Conservation (phyloP, 2,888 invertebrate species). For the Hirtodrosophila histrioides region DNA sequence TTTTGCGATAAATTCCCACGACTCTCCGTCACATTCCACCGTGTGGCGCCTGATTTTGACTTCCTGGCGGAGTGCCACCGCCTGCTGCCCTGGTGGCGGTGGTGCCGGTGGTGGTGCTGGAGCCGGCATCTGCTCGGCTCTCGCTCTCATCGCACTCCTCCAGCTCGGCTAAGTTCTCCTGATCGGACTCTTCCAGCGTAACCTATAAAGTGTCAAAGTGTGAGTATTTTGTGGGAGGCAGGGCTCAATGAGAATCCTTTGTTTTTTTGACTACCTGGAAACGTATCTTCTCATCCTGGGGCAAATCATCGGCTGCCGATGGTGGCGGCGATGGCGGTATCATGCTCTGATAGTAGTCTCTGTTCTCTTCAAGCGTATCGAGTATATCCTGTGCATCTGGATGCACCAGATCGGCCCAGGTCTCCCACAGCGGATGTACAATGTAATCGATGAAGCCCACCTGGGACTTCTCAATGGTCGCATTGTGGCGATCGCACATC, state of each 20-base stretch:
- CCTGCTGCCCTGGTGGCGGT: conserved; percentile 42
- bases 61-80: conserved; percentile 83
- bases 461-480: conserved; percentile 99
- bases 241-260: too few species aligned
- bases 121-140: conserved; percentile 77
- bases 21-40: conserved; percentile 97
- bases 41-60: conserved; percentile 86
- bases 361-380: conserved; percentile 98
- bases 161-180: conserved; percentile 87
- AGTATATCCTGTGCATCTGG: conserved; percentile 99
- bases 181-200: conserved; percentile 91
- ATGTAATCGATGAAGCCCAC: conserved; percentile 99
- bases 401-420: conserved; percentile 99
- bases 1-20: conserved; percentile 94
- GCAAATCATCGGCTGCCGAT: conserved; percentile 85
- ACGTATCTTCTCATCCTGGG: conserved; percentile 89
- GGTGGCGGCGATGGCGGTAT: conserved; percentile 96
- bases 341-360: conserved; percentile 98
- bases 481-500: conserved; percentile 99
- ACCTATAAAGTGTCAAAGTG: conserved; percentile 86
- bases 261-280: conserved; percentile 86
- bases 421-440: conserved; percentile 99
- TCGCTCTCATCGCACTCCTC: conserved; percentile 86
- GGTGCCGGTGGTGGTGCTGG: conserved; percentile 58
- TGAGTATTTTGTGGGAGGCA: background rate